These are phyloP conservation scores for Machaerirhynchus nigripectus DNA, from an alignment of 2,113 vertebrate species.

Conservation along the genomic window DNA sequence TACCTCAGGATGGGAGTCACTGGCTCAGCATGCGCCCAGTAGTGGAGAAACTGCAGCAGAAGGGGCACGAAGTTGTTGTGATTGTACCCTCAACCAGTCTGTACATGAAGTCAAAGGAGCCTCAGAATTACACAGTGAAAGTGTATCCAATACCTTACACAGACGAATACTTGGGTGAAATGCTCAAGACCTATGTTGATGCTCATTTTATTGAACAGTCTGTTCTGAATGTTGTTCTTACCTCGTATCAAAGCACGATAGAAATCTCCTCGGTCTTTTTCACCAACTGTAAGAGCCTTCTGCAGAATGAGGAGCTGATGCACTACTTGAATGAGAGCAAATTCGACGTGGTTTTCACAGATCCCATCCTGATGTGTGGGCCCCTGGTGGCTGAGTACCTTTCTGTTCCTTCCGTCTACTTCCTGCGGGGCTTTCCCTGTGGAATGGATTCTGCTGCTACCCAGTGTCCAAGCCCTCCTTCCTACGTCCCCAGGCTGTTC, in stretches of 20 bases:
- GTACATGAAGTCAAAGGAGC: slow-evolving; percentile 59
- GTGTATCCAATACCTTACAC: slow-evolving; percentile 64
- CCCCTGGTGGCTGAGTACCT: slow-evolving; percentile 75
- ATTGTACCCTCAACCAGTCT: slow-evolving; percentile 78
- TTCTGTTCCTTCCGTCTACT: slow-evolving; percentile 77
- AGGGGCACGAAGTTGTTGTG: slow-evolving; percentile 80
- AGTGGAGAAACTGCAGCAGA: slow-evolving; percentile 70
- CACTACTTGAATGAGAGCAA: slow-evolving; percentile 23
- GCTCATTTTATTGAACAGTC: background rate
- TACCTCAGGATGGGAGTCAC: slow-evolving; percentile 88
- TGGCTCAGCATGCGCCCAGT: slow-evolving; percentile 80
- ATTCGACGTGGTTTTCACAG: slow-evolving; percentile 76
- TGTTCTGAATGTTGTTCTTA: background rate
- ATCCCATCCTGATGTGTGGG: slow-evolving; percentile 80
- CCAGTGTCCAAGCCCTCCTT: slow-evolving; percentile 78
- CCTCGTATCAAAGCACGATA: background rate
- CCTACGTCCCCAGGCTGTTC: slow-evolving; percentile 73
- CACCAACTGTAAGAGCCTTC: slow-evolving; percentile 53
- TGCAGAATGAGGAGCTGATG: slow-evolving; percentile 71
- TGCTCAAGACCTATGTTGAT: accelerated
- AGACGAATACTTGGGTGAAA: background rate
- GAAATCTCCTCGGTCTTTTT: background rate
- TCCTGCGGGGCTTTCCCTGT: slow-evolving; percentile 75
- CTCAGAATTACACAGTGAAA: slow-evolving; percentile 70
- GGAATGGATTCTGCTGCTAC: slow-evolving; percentile 68